Conservation (phyloP, 2,113 vertebrate species). For the Ochotona curzoniae region DNA sequence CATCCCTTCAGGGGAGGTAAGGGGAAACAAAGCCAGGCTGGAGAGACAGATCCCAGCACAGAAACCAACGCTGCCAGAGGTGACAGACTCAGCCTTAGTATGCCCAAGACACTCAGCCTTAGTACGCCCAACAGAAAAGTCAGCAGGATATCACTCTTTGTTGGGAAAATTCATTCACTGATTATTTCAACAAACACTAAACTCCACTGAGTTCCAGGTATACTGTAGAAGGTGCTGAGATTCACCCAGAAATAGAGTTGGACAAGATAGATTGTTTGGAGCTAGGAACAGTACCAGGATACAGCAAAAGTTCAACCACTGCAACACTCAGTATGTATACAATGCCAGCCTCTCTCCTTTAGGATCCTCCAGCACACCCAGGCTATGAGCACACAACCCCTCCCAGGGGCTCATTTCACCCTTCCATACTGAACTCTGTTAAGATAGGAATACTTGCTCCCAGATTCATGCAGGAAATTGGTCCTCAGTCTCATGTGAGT, state of each 20-base stretch:
- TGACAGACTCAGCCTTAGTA: background rate
- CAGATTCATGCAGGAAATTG: too few relatives aligned
- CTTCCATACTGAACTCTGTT: background rate
- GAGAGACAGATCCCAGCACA: background rate
- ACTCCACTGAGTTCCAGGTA: background rate
- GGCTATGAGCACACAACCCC: background rate
- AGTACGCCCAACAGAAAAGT: background rate
- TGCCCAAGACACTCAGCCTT: background rate
- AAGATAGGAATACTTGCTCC: background rate
- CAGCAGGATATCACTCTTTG: background rate
- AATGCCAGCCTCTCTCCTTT: background rate
- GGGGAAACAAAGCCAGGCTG: background rate
- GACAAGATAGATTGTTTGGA: background rate
- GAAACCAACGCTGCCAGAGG: background rate
- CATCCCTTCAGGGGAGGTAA: background rate
- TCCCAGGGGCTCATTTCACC: background rate
- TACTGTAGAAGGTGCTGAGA: background rate
- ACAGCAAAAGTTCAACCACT: fast-evolving
- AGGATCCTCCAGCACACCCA: background rate
- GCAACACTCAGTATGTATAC: fast-evolving
- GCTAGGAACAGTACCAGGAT: background rate
- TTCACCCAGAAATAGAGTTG: background rate
- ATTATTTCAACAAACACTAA: background rate
- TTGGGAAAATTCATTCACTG: background rate
- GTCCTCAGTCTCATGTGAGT: too few relatives aligned